Conservation (phyloP, 2,888 invertebrate genomes). For the Exephanes ischioxanthus region DNA sequence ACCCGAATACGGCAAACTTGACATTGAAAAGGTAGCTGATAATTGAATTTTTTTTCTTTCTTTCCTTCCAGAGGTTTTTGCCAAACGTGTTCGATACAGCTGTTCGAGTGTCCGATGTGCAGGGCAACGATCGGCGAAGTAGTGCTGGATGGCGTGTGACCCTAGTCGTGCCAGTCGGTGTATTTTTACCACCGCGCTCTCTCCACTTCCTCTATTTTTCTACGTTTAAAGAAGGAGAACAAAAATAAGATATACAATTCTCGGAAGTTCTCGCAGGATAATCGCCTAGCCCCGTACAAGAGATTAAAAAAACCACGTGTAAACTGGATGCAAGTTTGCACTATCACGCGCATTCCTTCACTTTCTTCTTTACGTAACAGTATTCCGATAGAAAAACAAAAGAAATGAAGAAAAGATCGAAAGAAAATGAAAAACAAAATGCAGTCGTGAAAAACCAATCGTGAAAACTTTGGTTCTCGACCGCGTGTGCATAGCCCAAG, state of each 20-base stretch:
- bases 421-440: constrained; percentile 19
- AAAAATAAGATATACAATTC: constrained; percentile 32
- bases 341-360: constrained; percentile 67
- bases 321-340: constrained; percentile 48
- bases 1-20: neutral
- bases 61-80: constrained; percentile 92
- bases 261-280: constrained; percentile 43
- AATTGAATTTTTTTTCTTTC: constrained; percentile 57
- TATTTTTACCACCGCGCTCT: constrained; percentile 56
- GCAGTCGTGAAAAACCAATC: neutral
- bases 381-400: constrained; percentile 68
- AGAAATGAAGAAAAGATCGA: constrained; percentile 7
- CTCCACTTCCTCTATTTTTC: constrained; percentile 45
- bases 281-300: constrained; percentile 41
- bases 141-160: constrained; percentile 85
- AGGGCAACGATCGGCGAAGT: constrained; percentile 88
- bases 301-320: constrained; percentile 27
- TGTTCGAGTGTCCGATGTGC: constrained; percentile 96
- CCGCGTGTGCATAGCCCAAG: constrained; percentile 5
- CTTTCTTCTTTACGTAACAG: constrained; percentile 74
- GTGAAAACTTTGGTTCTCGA: neutral
- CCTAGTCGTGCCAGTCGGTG: constrained; percentile 71
- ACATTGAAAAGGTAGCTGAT: neutral
- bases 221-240: constrained; percentile 22
- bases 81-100: constrained; percentile 90